Evolutionary conservation across 2,888 invertebrate genomes (phyloP).

Genomic region (Meteorus colon): DNA sequence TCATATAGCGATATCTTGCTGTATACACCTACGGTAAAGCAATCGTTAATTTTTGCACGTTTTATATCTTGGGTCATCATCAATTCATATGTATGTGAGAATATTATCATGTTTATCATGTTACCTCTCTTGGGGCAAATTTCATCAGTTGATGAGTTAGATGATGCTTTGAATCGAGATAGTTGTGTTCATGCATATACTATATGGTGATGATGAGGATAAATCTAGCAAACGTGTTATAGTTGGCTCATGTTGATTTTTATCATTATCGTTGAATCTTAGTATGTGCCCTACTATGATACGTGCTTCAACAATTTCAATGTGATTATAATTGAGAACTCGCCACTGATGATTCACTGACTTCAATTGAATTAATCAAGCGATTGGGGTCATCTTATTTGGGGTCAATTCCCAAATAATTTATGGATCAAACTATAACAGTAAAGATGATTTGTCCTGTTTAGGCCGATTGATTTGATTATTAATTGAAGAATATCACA

Average conservation of each 20-base stretch:
- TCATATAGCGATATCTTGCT: slow-evolving; percentile 29
- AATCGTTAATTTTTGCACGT: slow-evolving; percentile 38
- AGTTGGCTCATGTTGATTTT: not conserved
- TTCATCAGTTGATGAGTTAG: not conserved
- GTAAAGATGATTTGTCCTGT: not conserved
- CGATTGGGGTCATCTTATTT: not conserved
- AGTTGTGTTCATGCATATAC: slow-evolving; percentile 32
- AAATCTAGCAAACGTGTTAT: slow-evolving; percentile 45
- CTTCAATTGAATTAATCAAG: slow-evolving; percentile 39
- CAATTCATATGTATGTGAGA: slow-evolving; percentile 16
- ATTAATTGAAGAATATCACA: too few relatives aligned
- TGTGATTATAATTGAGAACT: slow-evolving; percentile 46
- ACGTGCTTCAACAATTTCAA: slow-evolving; percentile 45
- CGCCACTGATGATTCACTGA: slow-evolving; percentile 43
- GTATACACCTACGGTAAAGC: slow-evolving; percentile 26
- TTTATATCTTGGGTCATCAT: slow-evolving; percentile 24
- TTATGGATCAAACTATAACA: not conserved
- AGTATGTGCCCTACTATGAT: slow-evolving; percentile 27
- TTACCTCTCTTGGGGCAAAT: slow-evolving; percentile 10
- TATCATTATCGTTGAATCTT: slow-evolving; percentile 24
- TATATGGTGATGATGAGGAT: slow-evolving; percentile 48
- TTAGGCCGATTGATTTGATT: too few relatives aligned
- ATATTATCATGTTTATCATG: not conserved
- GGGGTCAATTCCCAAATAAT: not conserved
- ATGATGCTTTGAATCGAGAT: slow-evolving; percentile 15